phyloP scores from a whole-genome alignment of 2,797 vertebrate species.

The Gymnoscopelus braueri region DNA sequence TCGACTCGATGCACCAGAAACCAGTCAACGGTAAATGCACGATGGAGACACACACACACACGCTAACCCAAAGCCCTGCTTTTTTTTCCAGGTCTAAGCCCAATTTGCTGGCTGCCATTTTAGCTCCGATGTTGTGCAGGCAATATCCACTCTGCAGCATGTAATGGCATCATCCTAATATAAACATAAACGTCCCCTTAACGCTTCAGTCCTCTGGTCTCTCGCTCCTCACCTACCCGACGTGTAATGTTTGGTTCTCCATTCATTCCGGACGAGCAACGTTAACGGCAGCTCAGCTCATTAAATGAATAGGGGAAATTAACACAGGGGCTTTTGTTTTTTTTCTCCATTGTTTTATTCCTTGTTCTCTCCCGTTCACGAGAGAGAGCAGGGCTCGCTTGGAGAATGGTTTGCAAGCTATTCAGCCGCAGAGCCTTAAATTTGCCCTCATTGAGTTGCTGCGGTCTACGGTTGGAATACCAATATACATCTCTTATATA shows the following conservation, averaged over 20 bases:
- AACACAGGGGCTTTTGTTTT: slow-evolving; percentile 36
- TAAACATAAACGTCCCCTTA: slow-evolving; percentile 20
- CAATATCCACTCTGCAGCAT: slow-evolving; percentile 23
- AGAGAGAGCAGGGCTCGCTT: slow-evolving; percentile 34
- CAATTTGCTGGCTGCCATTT: slow-evolving; percentile 20
- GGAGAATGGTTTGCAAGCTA: slow-evolving; percentile 44
- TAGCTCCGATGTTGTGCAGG: slow-evolving; percentile 11
- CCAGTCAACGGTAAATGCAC: slow-evolving; percentile 91
- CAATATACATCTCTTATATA: slow-evolving; percentile 29
- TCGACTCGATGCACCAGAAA: slow-evolving; percentile 96
- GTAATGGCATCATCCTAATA: slow-evolving; percentile 27
- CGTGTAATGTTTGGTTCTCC: slow-evolving; percentile 49
- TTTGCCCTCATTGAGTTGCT: slow-evolving; percentile 29
- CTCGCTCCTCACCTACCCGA: slow-evolving; percentile 48
- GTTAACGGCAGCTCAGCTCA: slow-evolving; percentile 61
- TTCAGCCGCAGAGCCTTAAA: slow-evolving; percentile 42
- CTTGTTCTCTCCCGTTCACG: slow-evolving; percentile 46
- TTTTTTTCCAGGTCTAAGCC: neutral
- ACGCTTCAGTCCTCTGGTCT: slow-evolving; percentile 43
- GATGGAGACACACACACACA: neutral
- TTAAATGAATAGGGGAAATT: slow-evolving; percentile 65
- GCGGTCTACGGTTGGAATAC: slow-evolving; percentile 26
- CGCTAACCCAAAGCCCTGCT: neutral
- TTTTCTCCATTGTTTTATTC: slow-evolving; percentile 47
- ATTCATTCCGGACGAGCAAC: slow-evolving; percentile 49